Base-by-base conservation (phyloP, 2,113 vertebrate species). In the Sceloporus undulatus region DNA sequence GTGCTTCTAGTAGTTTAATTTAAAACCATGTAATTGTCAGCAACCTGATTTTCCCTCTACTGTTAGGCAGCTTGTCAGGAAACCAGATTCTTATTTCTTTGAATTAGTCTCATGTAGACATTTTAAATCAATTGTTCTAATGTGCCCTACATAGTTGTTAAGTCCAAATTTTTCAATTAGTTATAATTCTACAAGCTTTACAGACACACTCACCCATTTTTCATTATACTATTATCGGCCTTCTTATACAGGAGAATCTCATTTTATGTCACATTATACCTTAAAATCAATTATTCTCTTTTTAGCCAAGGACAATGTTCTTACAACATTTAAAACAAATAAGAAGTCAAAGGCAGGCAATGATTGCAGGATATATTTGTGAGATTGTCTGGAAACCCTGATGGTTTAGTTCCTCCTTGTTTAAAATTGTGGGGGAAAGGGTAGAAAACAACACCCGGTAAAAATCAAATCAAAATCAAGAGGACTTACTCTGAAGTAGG, bases 181-280 rank as follows among this genome's bases (percentile, higher is more conserved):
- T 88, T 94, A 90, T 86, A 91, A 85, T 90, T 95, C 84, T 85
- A 34, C 68, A 87, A 91, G n/a, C 29, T 87, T 85, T 65, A 88
- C 54, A 87, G 10, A 90, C 23, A 82, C 65, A 79, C 66, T 87
- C 1, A 82, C 70, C 70, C 2, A 79, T 71, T 95, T 93, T 91
- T 86, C 10, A 89, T 91, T 89, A 65, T 80, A 82, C 27, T 86
- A 25, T 91, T 80, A 75, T 7, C 62, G 11, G 34, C 29, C 1
- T 1, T 73, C n/a, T 87, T 89, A 85, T 79, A 89, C 4, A 92
- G 85, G 10, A 2, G n/a, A 87, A 38, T 90, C 66, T 87, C 23
- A 83, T 88, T 94, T 91, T 62, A 40, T 88, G 18, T 89, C 87
- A 81, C 75, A 89, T 82, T 90, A 79, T 1, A 85, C 89, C 90